A percentile compares a stretch with the other conserved stretches of the same genome.
Conservation (phyloP, 2,797 vertebrate genomes). For the Echeneis naucrates region DNA sequence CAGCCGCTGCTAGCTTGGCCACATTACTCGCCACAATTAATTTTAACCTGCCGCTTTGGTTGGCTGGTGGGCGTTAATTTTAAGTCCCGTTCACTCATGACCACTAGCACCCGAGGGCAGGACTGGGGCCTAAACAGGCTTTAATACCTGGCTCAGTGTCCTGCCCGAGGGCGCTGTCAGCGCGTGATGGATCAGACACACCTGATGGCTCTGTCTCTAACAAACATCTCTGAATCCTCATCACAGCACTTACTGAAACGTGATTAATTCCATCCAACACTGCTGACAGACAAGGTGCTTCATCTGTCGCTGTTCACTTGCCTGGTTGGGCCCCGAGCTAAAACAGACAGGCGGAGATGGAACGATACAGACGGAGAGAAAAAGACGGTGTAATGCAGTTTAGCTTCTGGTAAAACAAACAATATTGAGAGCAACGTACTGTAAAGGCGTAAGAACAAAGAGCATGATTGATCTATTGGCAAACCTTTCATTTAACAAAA, state of each 20-base stretch:
- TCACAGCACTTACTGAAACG: constrained; percentile 93
- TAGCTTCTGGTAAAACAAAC: constrained; percentile 86
- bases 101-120: constrained; percentile 68
- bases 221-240: constrained; percentile 95
- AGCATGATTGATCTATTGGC: constrained; percentile 68
- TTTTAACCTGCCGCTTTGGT: constrained; percentile 18
- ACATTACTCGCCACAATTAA: constrained; percentile 19
- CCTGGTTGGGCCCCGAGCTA: constrained; percentile 84
- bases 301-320: constrained; percentile 84
- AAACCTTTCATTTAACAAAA: constrained; percentile 86
- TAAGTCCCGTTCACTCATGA: constrained; percentile 62
- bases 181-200: constrained; percentile 89
- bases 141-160: constrained; percentile 83
- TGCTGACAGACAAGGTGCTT: constrained; percentile 91
- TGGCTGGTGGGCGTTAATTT: constrained; percentile 40
- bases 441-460: constrained; percentile 78
- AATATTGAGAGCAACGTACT: constrained; percentile 78
- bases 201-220: constrained; percentile 93
- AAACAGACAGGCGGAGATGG: constrained; percentile 73
- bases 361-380: constrained; percentile 65
- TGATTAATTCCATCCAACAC: constrained; percentile 92
- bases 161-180: constrained; percentile 89
- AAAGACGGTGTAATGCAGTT: constrained; percentile 72
- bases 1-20: background rate
- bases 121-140: constrained; percentile 79